These are phyloP conservation scores for Albula goreensis DNA, from an alignment of 2,113 vertebrate species.

Conservation along the genomic window DNA sequence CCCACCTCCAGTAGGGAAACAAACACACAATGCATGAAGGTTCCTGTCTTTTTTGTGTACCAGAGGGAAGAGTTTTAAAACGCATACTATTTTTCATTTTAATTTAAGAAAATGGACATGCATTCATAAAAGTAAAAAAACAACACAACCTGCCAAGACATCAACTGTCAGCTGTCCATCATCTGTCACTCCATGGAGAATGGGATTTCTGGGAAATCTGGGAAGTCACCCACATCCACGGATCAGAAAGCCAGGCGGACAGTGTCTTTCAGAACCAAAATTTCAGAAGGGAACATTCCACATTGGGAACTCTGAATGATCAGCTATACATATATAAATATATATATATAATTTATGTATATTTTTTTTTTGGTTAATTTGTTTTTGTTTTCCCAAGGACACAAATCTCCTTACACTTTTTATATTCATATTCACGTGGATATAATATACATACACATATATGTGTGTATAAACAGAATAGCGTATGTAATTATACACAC, in stretches of 20 bases:
- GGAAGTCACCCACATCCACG: conserved; percentile 3
- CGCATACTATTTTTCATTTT: conserved; percentile 46
- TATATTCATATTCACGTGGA: conserved; percentile 51
- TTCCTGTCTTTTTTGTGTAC: conserved; percentile 63
- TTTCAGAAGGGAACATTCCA: conserved; percentile 35
- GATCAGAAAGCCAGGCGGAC: conserved; percentile 17
- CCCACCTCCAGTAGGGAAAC: conserved; percentile 42
- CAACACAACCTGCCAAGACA: conserved; percentile 42
- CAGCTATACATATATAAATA: conserved; percentile 3
- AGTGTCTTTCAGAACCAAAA: conserved; percentile 15
- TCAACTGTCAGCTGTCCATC: conserved; percentile 44
- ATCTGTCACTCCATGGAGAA: conserved; percentile 33
- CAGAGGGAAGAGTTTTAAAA: conserved; percentile 49
- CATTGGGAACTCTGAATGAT: conserved; percentile 45
- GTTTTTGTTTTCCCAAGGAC: conserved; percentile 42
- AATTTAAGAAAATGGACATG: conserved; percentile 52
- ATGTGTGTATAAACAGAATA: conserved; percentile 41
- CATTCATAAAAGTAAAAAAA: conserved; percentile 39
- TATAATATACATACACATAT: conserved; percentile 61
- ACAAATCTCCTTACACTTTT: conserved; percentile 40
- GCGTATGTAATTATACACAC: conserved; percentile 55
- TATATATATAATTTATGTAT: neutral
- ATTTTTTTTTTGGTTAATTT: conserved; percentile 24
- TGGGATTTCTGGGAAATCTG: conserved; percentile 5
- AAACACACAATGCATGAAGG: conserved; percentile 72